phyloP scores from a whole-genome alignment of 2,888 invertebrate genomes.

The Parthenolecanium corni region DNA sequence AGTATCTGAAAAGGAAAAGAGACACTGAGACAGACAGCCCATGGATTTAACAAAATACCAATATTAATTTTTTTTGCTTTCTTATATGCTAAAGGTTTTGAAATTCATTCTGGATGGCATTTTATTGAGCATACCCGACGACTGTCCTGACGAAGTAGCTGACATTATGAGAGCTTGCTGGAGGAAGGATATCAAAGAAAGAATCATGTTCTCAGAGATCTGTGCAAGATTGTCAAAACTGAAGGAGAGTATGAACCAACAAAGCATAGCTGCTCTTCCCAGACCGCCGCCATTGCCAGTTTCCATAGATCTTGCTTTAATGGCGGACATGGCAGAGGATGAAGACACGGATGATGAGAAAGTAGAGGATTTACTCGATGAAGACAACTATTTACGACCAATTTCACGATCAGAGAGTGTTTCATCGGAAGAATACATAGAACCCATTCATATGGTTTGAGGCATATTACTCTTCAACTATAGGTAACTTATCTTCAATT shows the following conservation, averaged over 20 bases:
- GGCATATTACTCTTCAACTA: too few relatives aligned
- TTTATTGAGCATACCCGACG: conserved; percentile 65
- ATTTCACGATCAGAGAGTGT: conserved; percentile 31
- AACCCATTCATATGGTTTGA: neutral
- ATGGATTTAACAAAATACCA: neutral
- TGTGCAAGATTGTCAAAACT: conserved; percentile 44
- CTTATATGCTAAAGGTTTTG: conserved; percentile 53
- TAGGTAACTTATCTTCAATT: too few relatives aligned
- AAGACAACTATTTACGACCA: conserved; percentile 12
- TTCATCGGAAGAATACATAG: neutral
- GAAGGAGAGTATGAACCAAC: neutral
- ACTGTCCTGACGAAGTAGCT: conserved; percentile 58
- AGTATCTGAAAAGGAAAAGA: neutral
- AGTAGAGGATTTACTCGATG: conserved; percentile 4
- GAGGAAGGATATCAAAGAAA: conserved; percentile 66
- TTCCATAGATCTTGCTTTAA: neutral
- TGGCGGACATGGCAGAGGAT: neutral
- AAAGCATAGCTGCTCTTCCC: neutral
- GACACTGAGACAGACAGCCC: too few relatives aligned
- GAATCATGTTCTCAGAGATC: conserved; percentile 60
- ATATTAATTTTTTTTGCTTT: neutral
- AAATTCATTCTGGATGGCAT: conserved; percentile 68
- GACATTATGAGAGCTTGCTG: conserved; percentile 69
- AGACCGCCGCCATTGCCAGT: conserved; percentile 9
- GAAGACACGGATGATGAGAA: neutral